A percentile compares a stretch with the other conserved stretches of the same genome.
phyloP scores from a whole-genome alignment of 1,140 invertebrate genomes.

The Dendrolimus kikuchii region DNA sequence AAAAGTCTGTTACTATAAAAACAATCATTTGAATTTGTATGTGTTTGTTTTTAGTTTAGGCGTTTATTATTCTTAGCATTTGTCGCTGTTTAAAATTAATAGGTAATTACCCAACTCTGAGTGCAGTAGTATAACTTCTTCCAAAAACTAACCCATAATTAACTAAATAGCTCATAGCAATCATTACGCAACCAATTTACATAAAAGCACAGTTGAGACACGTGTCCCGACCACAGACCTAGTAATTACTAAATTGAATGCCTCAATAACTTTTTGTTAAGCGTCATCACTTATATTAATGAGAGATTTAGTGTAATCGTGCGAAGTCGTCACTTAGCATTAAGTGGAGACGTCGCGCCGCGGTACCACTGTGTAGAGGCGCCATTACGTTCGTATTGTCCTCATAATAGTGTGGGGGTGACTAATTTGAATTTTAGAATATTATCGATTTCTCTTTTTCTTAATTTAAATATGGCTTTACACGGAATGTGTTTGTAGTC shows the following conservation, averaged over 20 bases:
- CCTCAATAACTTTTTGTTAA: slow-evolving; percentile 46
- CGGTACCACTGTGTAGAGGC: slow-evolving; percentile 40
- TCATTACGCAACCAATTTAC: slow-evolving; percentile 18
- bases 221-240: slow-evolving; percentile 23
- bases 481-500: no score
- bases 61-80: no score
- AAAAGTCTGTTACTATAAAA: no score
- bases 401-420: slow-evolving; percentile 23
- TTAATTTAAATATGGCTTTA: no score
- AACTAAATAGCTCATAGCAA: slow-evolving; percentile 3
- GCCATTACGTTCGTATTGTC: slow-evolving; percentile 52
- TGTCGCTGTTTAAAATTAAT: no score
- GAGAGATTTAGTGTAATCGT: slow-evolving; percentile 39
- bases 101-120: no score
- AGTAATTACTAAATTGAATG: slow-evolving; percentile 66
- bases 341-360: slow-evolving; percentile 52
- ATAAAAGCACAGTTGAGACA: slow-evolving; percentile 11
- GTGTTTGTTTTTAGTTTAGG: no score
- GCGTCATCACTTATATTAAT: slow-evolving; percentile 62
- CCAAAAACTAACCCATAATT: neutral
- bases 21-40: no score
- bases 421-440: slow-evolving; percentile 45
- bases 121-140: no score
- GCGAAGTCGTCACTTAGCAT: slow-evolving; percentile 24
- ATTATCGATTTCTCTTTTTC: neutral